Evolutionary conservation across 2,888 invertebrate genomes (phyloP).

Genomic region (Xanthorhoe designata): DNA sequence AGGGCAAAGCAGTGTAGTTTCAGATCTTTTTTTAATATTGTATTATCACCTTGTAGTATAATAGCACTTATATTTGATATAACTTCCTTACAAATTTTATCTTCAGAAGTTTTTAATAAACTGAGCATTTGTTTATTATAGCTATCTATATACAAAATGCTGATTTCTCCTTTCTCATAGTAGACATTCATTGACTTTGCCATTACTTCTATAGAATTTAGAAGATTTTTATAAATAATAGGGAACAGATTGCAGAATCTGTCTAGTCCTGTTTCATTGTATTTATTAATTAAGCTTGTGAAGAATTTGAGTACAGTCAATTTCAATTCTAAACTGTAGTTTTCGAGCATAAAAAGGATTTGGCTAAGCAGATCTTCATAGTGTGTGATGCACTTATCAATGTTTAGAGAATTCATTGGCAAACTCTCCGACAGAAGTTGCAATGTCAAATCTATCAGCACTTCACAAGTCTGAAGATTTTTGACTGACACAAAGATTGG

Average conservation of each 20-base stretch:
- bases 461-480: conserved; percentile 65
- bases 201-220: conserved; percentile 61
- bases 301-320: conserved; percentile 67
- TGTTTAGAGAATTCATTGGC: conserved; percentile 62
- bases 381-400: conserved; percentile 52
- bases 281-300: conserved; percentile 63
- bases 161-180: conserved; percentile 68
- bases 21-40: conserved; percentile 61
- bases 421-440: conserved; percentile 71
- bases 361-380: conserved; percentile 55
- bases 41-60: conserved; percentile 55
- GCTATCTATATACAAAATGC: conserved; percentile 53
- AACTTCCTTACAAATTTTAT: conserved; percentile 46
- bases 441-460: conserved; percentile 65
- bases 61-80: conserved; percentile 60
- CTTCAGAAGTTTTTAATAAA: conserved; percentile 54
- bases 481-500: conserved; percentile 72
- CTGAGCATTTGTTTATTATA: conserved; percentile 57
- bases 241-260: conserved; percentile 61
- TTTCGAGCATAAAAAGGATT: conserved; percentile 65
- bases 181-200: conserved; percentile 60
- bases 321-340: conserved; percentile 72
- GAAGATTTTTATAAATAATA: conserved; percentile 54
- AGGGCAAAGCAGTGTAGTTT: conserved; percentile 64
- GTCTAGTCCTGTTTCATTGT: conserved; percentile 56